phyloP scores from a whole-genome alignment of 2,113 vertebrate species.

The Tapirus terrestris region DNA sequence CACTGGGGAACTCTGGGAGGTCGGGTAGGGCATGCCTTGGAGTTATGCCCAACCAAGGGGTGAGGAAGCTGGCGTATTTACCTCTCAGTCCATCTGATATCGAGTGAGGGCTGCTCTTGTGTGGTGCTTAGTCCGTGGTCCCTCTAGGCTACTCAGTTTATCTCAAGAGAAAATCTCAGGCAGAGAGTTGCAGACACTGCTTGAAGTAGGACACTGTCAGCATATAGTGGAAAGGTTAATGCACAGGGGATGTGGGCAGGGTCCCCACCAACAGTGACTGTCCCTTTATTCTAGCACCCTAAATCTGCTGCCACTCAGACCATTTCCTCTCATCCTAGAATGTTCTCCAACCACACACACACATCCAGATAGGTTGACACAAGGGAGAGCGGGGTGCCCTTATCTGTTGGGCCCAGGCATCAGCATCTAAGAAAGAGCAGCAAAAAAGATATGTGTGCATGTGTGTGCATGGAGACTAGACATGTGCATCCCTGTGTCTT shows the following conservation, averaged over 20 bases:
- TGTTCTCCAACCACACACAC: not conserved
- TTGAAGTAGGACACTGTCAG: not conserved
- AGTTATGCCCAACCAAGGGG: not conserved
- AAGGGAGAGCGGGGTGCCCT: not conserved
- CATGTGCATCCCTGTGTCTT: not conserved
- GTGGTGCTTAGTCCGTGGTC: not conserved
- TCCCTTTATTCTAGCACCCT: not conserved
- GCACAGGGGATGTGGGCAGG: not conserved
- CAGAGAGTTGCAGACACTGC: not conserved
- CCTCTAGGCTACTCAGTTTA: not conserved
- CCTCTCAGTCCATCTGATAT: not conserved
- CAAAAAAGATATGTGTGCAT: too few relatives aligned
- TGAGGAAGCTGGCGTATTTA: not conserved
- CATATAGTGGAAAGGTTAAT: not conserved
- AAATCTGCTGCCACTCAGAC: not conserved
- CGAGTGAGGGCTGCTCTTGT: not conserved
- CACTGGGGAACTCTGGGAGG: not conserved
- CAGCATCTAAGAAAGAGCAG: not conserved
- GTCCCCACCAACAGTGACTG: not conserved
- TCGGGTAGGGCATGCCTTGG: not conserved
- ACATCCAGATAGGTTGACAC: not conserved
- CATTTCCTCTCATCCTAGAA: not conserved
- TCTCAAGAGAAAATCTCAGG: slow-evolving; percentile 23
- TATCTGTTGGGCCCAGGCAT: not conserved
- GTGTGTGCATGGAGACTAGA: not conserved